Base-by-base conservation (phyloP, 1,140 invertebrate genomes). In the Brachionus manjavacas region DNA sequence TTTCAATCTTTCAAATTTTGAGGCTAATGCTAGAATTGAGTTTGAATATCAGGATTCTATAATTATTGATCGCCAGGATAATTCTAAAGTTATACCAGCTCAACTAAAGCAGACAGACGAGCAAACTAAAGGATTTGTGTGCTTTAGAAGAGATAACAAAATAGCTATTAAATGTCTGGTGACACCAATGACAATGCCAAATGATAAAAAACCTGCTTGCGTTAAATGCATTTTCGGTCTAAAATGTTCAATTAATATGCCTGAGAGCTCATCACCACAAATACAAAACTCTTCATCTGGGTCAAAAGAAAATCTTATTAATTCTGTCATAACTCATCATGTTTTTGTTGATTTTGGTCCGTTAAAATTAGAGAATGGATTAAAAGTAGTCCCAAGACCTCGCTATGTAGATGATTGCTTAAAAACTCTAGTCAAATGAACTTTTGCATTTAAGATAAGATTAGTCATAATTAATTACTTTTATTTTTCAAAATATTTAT, bases 81-180 rank as follows among this genome's bases (percentile, higher is more conserved):
- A 35, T 68, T 81, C 79, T 8, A 60, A 68, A 64, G 23, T 60
- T 12, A 12, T 39, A 16, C 6, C 28, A 4, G 79, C 52, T 41
- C 52, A 68, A 7, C 16, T 81, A 9, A 81, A 60, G 14, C 31
- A 64, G 35, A 25, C 35, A 25, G 79, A 81, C 20, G 12, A 64
- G 31, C 20, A 81, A 31, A 43, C 52, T 16, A 81, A 81, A 8
- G 79, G 79, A 31, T 81, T 81, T 64, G 49, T 81, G 6, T 81
- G 79, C 39, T 81, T 81, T 68, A 60, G 79, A 68, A 25, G 79
- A 14, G 79, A 81, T 41, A 81, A 81, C 25, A 60, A 35, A 39
- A 64, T 81, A 39, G 79, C 52, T 35, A 14, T 81, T 64, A 60
- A 28, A 12, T 81, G 79, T 68, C n/a, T 20, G 35, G 52, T 81